Conservation (phyloP, 2,888 invertebrate species). For the Andrena dorsata region DNA sequence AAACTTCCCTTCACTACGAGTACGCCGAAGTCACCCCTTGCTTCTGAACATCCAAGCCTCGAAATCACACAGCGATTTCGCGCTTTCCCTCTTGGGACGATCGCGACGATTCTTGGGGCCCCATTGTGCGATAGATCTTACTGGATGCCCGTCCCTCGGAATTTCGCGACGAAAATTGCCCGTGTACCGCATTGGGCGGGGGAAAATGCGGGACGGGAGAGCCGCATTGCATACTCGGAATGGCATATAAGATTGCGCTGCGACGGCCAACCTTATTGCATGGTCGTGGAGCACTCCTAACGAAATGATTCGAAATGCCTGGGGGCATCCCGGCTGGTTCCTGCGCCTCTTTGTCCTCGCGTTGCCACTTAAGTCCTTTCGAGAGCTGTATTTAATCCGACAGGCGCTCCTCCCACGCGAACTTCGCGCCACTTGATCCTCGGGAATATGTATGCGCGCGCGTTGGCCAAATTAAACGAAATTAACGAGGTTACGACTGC, state of each 20-base stretch:
- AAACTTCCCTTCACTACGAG: too few relatives aligned
- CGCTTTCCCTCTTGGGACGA: slow-evolving; percentile 1
- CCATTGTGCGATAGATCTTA: slow-evolving; percentile 11
- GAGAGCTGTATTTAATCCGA: not conserved
- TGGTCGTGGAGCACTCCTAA: not conserved
- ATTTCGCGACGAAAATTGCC: slow-evolving; percentile 62
- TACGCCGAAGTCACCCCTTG: not conserved
- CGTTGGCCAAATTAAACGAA: not conserved
- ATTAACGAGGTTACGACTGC: too few relatives aligned
- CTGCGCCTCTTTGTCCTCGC: not conserved
- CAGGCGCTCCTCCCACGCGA: too few relatives aligned
- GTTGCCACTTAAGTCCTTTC: slow-evolving; percentile 4
- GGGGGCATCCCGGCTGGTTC: not conserved
- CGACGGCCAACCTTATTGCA: slow-evolving; percentile 17
- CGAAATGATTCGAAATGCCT: slow-evolving; percentile 34
- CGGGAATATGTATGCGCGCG: not conserved
- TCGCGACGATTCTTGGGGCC: slow-evolving; percentile 1
- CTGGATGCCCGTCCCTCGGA: slow-evolving; percentile 10
- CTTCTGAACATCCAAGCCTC: not conserved
- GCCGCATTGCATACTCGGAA: slow-evolving; percentile 50
- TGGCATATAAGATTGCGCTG: slow-evolving; percentile 49
- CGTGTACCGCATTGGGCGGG: slow-evolving; percentile 8
- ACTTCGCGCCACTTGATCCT: not conserved
- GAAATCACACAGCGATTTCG: not conserved
- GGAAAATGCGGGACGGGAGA: slow-evolving; percentile 27